phyloP scores from a whole-genome alignment of 1,140 invertebrate species.

The Eurosta solidaginis region DNA sequence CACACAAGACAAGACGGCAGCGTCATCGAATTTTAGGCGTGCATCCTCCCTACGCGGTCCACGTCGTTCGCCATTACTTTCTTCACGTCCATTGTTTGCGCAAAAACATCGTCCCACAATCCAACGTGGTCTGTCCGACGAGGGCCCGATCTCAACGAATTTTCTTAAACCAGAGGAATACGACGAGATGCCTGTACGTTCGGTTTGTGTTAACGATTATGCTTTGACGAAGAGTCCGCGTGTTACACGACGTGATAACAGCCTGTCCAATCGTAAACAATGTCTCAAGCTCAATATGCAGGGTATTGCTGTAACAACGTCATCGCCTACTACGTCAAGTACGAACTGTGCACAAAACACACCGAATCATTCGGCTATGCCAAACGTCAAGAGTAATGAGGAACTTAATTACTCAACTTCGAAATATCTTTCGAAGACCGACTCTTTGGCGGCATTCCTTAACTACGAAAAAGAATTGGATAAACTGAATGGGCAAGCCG shows the following conservation, averaged over 20 bases:
- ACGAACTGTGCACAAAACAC: background rate
- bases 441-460: conserved; percentile 55
- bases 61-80: conserved; percentile 46
- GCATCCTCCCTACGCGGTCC: conserved; percentile 54
- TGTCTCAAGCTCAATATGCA: conserved; percentile 40
- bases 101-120: conserved; percentile 55
- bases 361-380: conserved; percentile 18
- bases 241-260: conserved; percentile 51
- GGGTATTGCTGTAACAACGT: background rate
- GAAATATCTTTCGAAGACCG: conserved; percentile 51
- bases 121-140: conserved; percentile 56
- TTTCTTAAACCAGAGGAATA: conserved; percentile 58
- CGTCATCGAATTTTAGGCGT: conserved; percentile 52
- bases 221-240: conserved; percentile 46
- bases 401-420: background rate
- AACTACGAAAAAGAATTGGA: conserved; percentile 58
- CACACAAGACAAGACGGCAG: conserved; percentile 10
- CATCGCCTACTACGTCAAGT: background rate
- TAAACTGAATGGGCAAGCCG: conserved; percentile 38
- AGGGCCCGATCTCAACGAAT: conserved; percentile 57
- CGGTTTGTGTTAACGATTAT: conserved; percentile 54
- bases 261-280: conserved; percentile 53
- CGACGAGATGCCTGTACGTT: conserved; percentile 58
- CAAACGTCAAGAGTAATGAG: background rate
- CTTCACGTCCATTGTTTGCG: conserved; percentile 51